A percentile compares a stretch with the other conserved stretches of the same genome.
These are phyloP conservation scores for Periophthalmus magnuspinnatus DNA, from an alignment of 2,797 vertebrate genomes.

Conservation along the genomic window DNA sequence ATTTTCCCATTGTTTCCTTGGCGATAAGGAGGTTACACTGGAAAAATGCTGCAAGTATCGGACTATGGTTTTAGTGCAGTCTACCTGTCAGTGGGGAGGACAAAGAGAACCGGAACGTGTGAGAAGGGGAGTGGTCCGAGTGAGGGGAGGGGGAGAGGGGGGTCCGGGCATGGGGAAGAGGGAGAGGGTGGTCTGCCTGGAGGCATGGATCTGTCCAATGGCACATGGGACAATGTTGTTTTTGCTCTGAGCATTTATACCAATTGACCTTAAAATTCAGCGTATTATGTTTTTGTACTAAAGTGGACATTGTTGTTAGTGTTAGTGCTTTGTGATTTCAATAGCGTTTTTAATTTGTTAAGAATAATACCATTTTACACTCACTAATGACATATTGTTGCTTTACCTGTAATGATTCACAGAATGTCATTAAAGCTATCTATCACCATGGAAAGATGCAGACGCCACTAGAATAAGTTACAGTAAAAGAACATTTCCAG, in stretches of 20 bases:
- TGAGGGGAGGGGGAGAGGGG: conserved; percentile 18
- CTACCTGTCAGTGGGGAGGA: conserved; percentile 49
- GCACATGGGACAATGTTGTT: conserved; percentile 11
- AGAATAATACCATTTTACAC: background rate
- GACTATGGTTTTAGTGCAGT: conserved; percentile 33
- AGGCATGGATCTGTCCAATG: conserved; percentile 35
- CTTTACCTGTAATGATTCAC: too few species aligned
- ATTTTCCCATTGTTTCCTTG: conserved; percentile 34
- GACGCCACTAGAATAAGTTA: too few species aligned
- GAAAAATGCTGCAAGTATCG: conserved; percentile 45
- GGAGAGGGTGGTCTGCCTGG: conserved; percentile 27
- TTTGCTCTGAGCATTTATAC: background rate
- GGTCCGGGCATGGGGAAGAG: conserved; percentile 26
- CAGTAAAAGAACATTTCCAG: too few species aligned
- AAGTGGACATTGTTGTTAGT: background rate
- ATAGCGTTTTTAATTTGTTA: background rate
- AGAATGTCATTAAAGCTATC: too few species aligned
- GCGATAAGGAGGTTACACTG: conserved; percentile 28
- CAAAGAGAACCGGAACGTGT: conserved; percentile 53
- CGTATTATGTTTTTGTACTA: background rate
- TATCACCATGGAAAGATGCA: too few species aligned
- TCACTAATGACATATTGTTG: too few species aligned
- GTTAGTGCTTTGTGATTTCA: too few species aligned
- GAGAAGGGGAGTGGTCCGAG: conserved; percentile 43
- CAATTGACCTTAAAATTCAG: conserved; percentile 3